Percentiles rank a stretch among this genome's conserved stretches.
These are phyloP conservation scores for Cavia porcellus DNA, from an alignment of 2,113 vertebrate genomes.

Conservation along the genomic window DNA sequence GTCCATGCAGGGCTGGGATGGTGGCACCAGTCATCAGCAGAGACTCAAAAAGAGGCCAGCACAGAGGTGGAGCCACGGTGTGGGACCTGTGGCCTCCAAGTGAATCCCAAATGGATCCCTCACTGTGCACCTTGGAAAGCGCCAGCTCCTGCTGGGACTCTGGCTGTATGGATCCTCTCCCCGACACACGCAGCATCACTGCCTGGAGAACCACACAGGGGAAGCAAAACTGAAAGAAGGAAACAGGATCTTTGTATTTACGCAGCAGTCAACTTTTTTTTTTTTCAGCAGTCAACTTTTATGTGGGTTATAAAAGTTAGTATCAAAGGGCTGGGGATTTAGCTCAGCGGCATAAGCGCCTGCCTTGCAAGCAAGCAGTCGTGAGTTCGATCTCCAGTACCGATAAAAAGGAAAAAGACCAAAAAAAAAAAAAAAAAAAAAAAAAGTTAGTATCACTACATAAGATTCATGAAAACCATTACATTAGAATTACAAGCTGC, in stretches of 20 bases:
- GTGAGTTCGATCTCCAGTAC: no score
- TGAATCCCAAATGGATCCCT: no score
- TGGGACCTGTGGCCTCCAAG: accelerated
- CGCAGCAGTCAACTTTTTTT: not conserved
- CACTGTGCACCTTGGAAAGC: not conserved
- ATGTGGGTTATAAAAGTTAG: not conserved
- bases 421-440: no score
- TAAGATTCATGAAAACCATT: not conserved
- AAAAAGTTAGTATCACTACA: not conserved
- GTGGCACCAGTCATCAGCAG: not conserved
- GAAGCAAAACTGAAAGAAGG: not conserved
- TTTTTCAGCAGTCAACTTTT: not conserved
- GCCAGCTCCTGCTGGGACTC: not conserved
- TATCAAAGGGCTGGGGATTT: no score
- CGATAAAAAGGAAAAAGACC: no score
- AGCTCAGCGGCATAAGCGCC: no score
- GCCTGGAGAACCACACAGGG: not conserved
- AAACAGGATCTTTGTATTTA: not conserved
- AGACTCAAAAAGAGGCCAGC: not conserved
- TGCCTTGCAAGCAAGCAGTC: no score
- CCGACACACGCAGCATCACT: not conserved
- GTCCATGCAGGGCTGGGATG: accelerated
- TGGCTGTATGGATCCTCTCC: not conserved
- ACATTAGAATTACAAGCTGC: not conserved
- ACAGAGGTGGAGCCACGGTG: not conserved